Percentiles rank a stretch among this genome's conserved stretches.
phyloP scores from a whole-genome alignment of 2,797 vertebrate species.

The Fistularia commersonii region DNA sequence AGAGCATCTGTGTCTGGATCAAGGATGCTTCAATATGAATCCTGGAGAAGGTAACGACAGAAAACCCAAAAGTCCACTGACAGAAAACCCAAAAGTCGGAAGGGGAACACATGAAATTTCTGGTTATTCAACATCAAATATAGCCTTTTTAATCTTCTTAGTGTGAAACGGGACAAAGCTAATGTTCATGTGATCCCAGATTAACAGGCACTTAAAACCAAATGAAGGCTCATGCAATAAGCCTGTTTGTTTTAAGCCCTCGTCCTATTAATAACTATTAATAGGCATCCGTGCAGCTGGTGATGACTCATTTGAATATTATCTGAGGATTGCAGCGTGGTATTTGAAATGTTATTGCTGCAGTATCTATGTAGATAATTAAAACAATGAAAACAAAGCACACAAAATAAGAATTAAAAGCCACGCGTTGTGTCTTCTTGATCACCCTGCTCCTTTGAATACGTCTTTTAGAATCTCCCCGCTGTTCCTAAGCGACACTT shows the following conservation, averaged over 20 bases:
- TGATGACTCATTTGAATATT: constrained; percentile 35
- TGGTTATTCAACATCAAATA: constrained; percentile 13
- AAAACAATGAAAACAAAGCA: not conserved
- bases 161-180: constrained; percentile 27
- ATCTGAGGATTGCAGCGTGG: constrained; percentile 14
- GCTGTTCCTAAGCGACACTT: no score
- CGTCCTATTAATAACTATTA: constrained; percentile 45
- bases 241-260: constrained; percentile 36
- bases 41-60: no score
- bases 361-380: constrained; percentile 9
- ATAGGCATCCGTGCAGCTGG: constrained; percentile 53
- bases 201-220: constrained; percentile 50
- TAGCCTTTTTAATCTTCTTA: constrained; percentile 33
- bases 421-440: no score
- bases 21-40: no score
- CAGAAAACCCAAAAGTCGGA: not conserved
- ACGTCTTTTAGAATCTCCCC: no score
- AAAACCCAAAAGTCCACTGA: not conserved
- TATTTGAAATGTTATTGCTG: constrained; percentile 11
- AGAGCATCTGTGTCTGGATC: no score
- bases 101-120: constrained; percentile 5
- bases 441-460: no score
- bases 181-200: constrained; percentile 45
- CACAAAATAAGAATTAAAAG: no score
- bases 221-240: constrained; percentile 40